phyloP scores from a whole-genome alignment of 2,888 invertebrate species.

The Arctia plantaginis region DNA sequence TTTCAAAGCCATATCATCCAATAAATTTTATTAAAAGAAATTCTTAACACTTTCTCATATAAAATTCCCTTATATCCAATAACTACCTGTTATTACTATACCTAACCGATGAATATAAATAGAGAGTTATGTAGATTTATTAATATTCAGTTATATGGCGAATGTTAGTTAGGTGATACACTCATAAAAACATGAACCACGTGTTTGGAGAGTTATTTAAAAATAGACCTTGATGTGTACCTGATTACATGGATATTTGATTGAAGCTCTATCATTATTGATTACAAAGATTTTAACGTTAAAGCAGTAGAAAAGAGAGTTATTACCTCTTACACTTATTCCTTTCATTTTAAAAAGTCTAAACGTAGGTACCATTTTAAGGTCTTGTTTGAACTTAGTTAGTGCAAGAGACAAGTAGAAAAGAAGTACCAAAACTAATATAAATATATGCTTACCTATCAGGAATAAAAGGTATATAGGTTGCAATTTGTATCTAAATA shows the following conservation, averaged over 20 bases:
- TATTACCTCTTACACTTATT: not conserved
- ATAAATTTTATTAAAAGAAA: not conserved
- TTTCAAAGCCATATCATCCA: not conserved
- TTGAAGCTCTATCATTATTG: not conserved
- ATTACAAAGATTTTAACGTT: not conserved
- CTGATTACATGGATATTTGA: not conserved
- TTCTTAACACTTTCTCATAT: not conserved
- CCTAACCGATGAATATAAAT: not conserved
- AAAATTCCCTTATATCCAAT: not conserved
- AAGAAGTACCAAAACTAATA: not conserved
- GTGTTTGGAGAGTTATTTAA: not conserved
- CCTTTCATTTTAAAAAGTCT: not conserved
- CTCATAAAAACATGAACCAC: not conserved
- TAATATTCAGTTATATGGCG: not conserved
- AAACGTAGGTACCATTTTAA: not conserved
- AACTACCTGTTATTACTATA: not conserved
- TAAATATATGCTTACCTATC: not conserved
- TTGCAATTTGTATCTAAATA: not conserved
- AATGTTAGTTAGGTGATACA: not conserved
- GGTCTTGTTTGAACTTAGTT: not conserved
- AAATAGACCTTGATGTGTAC: not conserved
- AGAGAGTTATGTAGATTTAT: not conserved
- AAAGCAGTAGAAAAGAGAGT: not conserved
- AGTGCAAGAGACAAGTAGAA: not conserved
- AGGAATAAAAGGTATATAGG: conserved; percentile 1